These are phyloP conservation scores for Heliothis virescens DNA, from an alignment of 1,140 invertebrate species.

Conservation along the genomic window DNA sequence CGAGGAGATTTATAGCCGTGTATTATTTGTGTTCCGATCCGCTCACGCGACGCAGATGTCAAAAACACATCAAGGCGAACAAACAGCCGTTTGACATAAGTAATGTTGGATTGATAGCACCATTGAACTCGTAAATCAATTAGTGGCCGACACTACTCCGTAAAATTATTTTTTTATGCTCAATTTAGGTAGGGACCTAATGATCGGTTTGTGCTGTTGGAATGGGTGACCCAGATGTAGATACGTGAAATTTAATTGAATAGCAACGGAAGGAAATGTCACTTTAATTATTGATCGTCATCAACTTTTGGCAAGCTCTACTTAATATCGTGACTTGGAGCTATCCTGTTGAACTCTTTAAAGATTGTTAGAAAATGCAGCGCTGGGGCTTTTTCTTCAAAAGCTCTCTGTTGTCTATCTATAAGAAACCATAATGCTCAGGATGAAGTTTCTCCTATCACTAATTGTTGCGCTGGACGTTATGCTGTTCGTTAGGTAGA, in stretches of 20 bases:
- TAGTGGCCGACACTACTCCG: slow-evolving; percentile 32
- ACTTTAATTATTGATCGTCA: background rate
- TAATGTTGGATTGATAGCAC: slow-evolving; percentile 26
- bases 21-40: slow-evolving; percentile 46
- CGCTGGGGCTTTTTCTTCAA: too few relatives aligned
- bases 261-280: slow-evolving; percentile 58
- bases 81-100: slow-evolving; percentile 47
- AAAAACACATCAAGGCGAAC: slow-evolving; percentile 43
- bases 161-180: slow-evolving; percentile 44
- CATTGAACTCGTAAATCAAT: slow-evolving; percentile 51
- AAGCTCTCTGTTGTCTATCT: too few relatives aligned
- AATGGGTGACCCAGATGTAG: slow-evolving; percentile 60
- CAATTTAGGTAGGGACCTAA: background rate
- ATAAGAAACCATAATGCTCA: too few relatives aligned
- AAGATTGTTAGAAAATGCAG: too few relatives aligned
- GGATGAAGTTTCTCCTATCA: too few relatives aligned
- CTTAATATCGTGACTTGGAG: too few relatives aligned
- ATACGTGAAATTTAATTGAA: slow-evolving; percentile 42
- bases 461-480: too few relatives aligned
- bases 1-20: slow-evolving; percentile 46
- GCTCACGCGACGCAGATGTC: slow-evolving; percentile 51
- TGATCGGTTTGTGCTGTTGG: slow-evolving; percentile 49
- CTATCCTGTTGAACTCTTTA: too few relatives aligned
- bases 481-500: too few relatives aligned
- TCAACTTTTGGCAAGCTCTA: background rate